Conservation (phyloP, 2,888 invertebrate species). For the Cynaeus angustus region DNA sequence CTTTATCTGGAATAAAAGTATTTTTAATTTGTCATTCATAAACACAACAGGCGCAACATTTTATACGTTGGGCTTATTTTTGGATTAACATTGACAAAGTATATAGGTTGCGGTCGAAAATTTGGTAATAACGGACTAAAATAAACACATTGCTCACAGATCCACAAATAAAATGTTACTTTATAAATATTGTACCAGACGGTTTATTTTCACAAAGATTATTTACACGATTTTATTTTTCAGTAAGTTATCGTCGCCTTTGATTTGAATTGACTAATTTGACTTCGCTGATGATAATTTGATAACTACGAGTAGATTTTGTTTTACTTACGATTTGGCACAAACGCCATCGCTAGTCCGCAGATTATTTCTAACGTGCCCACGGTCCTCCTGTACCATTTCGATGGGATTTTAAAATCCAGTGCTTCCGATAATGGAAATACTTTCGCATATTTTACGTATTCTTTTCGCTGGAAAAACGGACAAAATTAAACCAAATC, state of each 20-base stretch:
- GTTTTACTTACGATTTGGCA: constrained; percentile 84
- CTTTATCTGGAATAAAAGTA: constrained; percentile 79
- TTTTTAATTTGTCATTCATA: constrained; percentile 5
- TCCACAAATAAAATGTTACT: constrained; percentile 56
- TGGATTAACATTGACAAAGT: constrained; percentile 63
- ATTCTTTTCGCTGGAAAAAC: constrained; percentile 87
- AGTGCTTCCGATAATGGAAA: constrained; percentile 88
- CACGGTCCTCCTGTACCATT: constrained; percentile 91
- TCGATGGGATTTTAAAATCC: constrained; percentile 91
- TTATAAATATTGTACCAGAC: constrained; percentile 42
- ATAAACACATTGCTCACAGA: constrained; percentile 57
- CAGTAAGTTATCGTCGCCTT: constrained; percentile 5
- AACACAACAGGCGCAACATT: constrained; percentile 31
- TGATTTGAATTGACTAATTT: neutral
- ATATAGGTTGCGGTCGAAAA: constrained; percentile 64
- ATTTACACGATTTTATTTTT: constrained; percentile 19
- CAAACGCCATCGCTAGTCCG: constrained; percentile 86
- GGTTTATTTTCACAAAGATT: constrained; percentile 35
- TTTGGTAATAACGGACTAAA: constrained; percentile 57
- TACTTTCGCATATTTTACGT: constrained; percentile 96
- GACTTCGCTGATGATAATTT: neutral
- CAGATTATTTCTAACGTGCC: constrained; percentile 90
- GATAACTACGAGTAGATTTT: too few relatives aligned
- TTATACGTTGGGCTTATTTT: constrained; percentile 53
- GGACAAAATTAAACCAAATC: neutral